Conservation (phyloP, 2,888 invertebrate species). For the Argyra leucocephala region DNA sequence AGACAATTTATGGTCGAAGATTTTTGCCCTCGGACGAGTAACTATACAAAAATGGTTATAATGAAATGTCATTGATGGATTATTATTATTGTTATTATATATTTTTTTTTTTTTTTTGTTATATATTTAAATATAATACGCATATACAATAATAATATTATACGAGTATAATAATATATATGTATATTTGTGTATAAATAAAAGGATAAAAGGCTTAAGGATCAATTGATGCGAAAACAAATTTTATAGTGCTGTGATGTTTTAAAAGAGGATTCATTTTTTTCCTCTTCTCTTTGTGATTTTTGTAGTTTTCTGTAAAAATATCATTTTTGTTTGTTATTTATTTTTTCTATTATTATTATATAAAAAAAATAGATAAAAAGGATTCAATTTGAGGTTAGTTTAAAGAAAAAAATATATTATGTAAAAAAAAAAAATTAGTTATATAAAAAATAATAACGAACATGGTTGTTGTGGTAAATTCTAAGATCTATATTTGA, state of each 20-base stretch:
- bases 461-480: too few species aligned
- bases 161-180: too few species aligned
- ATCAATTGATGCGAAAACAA: slow-evolving; percentile 6
- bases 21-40: not conserved
- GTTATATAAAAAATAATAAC: too few species aligned
- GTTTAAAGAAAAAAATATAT: not conserved
- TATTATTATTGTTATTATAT: not conserved
- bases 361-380: not conserved
- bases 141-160: too few species aligned
- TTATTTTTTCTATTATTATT: not conserved
- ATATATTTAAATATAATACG: not conserved
- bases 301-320: not conserved
- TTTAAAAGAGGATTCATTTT: not conserved
- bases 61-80: not conserved
- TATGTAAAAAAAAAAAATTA: too few species aligned
- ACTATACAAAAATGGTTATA: not conserved
- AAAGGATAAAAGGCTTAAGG: not conserved
- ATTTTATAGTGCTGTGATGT: not conserved
- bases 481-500: too few species aligned
- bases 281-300: too few species aligned
- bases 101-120: too few species aligned
- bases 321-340: not conserved
- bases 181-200: not conserved
- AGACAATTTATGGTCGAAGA: slow-evolving; percentile 4
- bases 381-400: not conserved